Conservation (phyloP, 2,113 vertebrate species). For the Planiliza haematocheilus region DNA sequence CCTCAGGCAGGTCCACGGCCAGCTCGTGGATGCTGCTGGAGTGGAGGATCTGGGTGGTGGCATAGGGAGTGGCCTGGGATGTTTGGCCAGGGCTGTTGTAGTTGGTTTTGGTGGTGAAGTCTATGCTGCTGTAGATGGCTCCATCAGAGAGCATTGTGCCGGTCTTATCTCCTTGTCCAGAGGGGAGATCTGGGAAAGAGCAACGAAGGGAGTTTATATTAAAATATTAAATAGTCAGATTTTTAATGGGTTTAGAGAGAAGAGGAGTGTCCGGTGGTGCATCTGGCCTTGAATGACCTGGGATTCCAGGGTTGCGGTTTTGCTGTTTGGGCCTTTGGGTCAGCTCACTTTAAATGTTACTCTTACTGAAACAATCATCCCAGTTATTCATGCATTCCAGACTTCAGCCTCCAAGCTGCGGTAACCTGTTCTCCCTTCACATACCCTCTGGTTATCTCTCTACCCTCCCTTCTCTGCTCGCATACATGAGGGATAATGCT, state of each 20-base stretch:
- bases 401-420: not conserved
- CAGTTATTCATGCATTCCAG: slow-evolving; percentile 18
- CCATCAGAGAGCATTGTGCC: slow-evolving; percentile 98
- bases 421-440: slow-evolving; percentile 5
- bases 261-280: not conserved
- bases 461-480: slow-evolving; percentile 7
- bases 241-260: not conserved
- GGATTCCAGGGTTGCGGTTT: slow-evolving; percentile 1
- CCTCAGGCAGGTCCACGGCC: slow-evolving; percentile 95
- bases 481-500: slow-evolving; percentile 81
- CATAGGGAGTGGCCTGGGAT: slow-evolving; percentile 95
- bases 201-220: not conserved
- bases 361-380: not conserved
- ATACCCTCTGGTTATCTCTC: slow-evolving; percentile 23
- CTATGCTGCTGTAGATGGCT: slow-evolving; percentile 99
- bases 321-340: slow-evolving; percentile 8
- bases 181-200: slow-evolving; percentile 86
- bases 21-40: slow-evolving; percentile 98
- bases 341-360: slow-evolving; percentile 21
- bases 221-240: not conserved
- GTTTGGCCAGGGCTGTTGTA: slow-evolving; percentile 96
- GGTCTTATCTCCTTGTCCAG: slow-evolving; percentile 92
- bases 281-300: too few species aligned
- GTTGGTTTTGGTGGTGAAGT: slow-evolving; percentile 96
- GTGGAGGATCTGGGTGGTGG: slow-evolving; percentile 97